Conservation (phyloP, 2,888 invertebrate species). For the Hirtodrosophila trivittata region DNA sequence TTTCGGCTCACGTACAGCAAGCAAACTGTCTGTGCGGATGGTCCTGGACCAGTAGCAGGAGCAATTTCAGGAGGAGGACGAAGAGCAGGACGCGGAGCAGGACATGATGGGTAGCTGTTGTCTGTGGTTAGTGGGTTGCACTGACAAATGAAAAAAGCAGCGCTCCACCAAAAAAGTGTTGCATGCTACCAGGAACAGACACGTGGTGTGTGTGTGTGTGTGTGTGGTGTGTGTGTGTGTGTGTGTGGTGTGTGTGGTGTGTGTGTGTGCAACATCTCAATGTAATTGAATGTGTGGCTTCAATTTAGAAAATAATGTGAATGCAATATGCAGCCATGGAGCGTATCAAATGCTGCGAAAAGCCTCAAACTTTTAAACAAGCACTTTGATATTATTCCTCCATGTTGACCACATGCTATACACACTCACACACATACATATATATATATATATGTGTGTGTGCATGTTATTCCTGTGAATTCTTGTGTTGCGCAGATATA, state of each 20-base stretch:
- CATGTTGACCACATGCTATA: no score
- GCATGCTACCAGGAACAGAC: slow-evolving; percentile 7
- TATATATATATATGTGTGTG: no score
- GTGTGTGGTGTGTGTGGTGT: no score
- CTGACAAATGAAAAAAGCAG: slow-evolving; percentile 22
- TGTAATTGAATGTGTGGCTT: slow-evolving; percentile 15
- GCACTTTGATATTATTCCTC: no score
- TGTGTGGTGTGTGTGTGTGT: slow-evolving; percentile 3
- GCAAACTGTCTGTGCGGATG: slow-evolving; percentile 17
- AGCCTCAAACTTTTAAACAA: slow-evolving; percentile 2
- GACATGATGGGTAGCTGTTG: neutral
- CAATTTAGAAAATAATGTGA: neutral
- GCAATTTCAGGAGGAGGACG: neutral
- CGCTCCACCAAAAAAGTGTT: slow-evolving; percentile 13
- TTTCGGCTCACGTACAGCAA: slow-evolving; percentile 20
- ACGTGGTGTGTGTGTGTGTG: neutral
- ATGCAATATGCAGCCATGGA: neutral
- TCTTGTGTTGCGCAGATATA: no score
- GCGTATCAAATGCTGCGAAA: slow-evolving; percentile 4
- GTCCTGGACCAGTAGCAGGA: neutral
- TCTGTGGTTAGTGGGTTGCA: slow-evolving; percentile 23
- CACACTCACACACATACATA: no score
- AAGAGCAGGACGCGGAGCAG: no score
- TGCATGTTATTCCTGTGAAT: no score
- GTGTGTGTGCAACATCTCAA: slow-evolving; percentile 12